Percentiles rank a stretch among this genome's conserved stretches.
Conservation (phyloP, 2,113 vertebrate genomes). For the Microtus pennsylvanicus region DNA sequence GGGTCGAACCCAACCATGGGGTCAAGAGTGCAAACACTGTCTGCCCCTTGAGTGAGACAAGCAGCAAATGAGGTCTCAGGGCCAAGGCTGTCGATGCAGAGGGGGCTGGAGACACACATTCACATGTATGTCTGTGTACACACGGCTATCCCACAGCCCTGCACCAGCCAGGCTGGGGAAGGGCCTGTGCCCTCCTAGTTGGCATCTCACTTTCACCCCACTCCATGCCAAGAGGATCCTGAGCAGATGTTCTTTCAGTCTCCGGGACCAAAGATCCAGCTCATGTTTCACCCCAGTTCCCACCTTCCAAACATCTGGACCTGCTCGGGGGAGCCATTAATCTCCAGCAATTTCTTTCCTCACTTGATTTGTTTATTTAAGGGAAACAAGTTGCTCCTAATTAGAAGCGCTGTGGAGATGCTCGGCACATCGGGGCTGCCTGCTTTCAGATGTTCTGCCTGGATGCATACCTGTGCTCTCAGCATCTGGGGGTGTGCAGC, state of each 20-base stretch:
- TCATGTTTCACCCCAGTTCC: not conserved
- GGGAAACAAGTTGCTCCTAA: conserved; percentile 80
- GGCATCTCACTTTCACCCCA: not conserved
- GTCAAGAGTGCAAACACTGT: not conserved
- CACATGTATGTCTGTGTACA: too few species aligned
- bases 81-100: not conserved
- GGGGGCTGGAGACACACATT: accelerated
- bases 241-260: not conserved
- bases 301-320: conserved; percentile 71
- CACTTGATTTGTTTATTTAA: conserved; percentile 83
- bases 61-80: accelerated
- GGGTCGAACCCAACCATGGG: not conserved
- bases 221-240: not conserved
- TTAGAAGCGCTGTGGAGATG: conserved; percentile 66
- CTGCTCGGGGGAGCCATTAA: conserved; percentile 73
- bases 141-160: not conserved
- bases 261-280: not conserved
- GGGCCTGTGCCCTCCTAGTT: not conserved
- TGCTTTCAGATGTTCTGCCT: conserved; percentile 65
- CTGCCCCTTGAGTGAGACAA: not conserved
- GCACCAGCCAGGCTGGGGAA: not conserved
- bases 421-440: conserved; percentile 34
- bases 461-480: conserved; percentile 35
- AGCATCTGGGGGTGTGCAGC: conserved; percentile 20
- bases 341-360: conserved; percentile 77